Base-by-base conservation (phyloP, 2,113 vertebrate species). In the Rhynchomys soricoides region DNA sequence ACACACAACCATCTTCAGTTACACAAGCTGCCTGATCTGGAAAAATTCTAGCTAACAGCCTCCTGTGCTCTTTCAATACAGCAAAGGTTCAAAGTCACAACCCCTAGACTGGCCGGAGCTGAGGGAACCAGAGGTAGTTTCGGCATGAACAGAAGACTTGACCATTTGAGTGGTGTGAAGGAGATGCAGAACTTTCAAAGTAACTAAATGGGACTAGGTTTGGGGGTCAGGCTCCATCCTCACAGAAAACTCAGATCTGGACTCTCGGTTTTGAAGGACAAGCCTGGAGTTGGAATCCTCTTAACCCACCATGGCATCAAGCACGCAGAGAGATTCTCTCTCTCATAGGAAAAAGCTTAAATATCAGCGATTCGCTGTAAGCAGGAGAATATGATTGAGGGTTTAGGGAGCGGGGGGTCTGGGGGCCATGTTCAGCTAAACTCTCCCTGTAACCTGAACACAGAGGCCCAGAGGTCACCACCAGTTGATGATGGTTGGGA, bases 31-130 rank as follows among this genome's bases (percentile, higher is more conserved):
- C 90, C 86, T 86, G 89, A 37, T 34, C 5, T 22, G 82, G 82
- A 91, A 92, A 92, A 91, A 91, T 71, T 85, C 88, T 90, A 95
- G 87, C 70, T 79, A 90, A 94, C 94, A 45, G 43, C 37, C 43
- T 71, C 40, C 62, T 10, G 81, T 9, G 95, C 64, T 57, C 92
- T 87, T 96, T 89, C 91, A 79, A 90, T 77, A 48, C 73, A 55
- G 62, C 70, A 45, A 91, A 93, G 29, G 17, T 75, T 86, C 87
- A 93, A 92, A 78, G 92, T 79, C 57, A 95, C 79, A 89, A 59
- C 77, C 78, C 81, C 78, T 94, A 92, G 75, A 81, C 70, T 57
- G 31, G 31, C 62, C 57, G 37, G 85, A 91, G 48, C 48, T 1
- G 12, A 85, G 57, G 70, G 90, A 64, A 92, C 3, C 55, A 66